Evolutionary conservation across 2,888 invertebrate species (phyloP).

Genomic region (Eupithecia centaureata): DNA sequence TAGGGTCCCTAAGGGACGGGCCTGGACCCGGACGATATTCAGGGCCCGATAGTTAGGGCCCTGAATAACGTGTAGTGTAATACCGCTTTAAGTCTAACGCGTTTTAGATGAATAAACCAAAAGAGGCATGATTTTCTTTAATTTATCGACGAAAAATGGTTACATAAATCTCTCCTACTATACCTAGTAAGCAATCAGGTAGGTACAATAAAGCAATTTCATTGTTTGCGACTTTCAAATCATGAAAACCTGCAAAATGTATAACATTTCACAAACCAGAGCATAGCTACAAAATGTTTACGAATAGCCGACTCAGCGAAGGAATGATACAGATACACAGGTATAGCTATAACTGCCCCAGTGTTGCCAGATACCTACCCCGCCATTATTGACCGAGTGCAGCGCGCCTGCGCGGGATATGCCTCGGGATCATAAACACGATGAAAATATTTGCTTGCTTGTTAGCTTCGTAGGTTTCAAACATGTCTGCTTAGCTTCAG

Average conservation of each 20-base stretch:
- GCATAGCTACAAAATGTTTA: background rate
- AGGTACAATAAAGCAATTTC: too few relatives aligned
- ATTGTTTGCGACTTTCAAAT: too few relatives aligned
- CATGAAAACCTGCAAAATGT: background rate
- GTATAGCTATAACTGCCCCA: background rate
- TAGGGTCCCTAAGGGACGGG: too few relatives aligned
- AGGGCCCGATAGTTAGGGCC: too few relatives aligned
- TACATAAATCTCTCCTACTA: too few relatives aligned
- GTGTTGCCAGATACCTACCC: constrained; percentile 8
- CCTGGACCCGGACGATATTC: too few relatives aligned
- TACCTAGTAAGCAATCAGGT: too few relatives aligned
- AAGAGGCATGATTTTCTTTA: too few relatives aligned
- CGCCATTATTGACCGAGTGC: constrained; percentile 13
- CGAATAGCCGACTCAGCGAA: background rate
- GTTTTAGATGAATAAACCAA: background rate
- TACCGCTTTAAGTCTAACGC: too few relatives aligned
- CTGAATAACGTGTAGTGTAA: too few relatives aligned
- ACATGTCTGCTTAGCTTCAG: constrained; percentile 8
- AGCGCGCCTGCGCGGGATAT: constrained; percentile 10
- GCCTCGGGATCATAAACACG: constrained; percentile 31
- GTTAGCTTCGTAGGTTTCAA: constrained; percentile 14
- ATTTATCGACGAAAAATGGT: too few relatives aligned
- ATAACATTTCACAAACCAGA: background rate
- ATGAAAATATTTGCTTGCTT: constrained; percentile 30
- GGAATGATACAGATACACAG: constrained; percentile 2